These are phyloP conservation scores for Allophyes oxyacanthae DNA, from an alignment of 2,888 invertebrate genomes.

Conservation along the genomic window DNA sequence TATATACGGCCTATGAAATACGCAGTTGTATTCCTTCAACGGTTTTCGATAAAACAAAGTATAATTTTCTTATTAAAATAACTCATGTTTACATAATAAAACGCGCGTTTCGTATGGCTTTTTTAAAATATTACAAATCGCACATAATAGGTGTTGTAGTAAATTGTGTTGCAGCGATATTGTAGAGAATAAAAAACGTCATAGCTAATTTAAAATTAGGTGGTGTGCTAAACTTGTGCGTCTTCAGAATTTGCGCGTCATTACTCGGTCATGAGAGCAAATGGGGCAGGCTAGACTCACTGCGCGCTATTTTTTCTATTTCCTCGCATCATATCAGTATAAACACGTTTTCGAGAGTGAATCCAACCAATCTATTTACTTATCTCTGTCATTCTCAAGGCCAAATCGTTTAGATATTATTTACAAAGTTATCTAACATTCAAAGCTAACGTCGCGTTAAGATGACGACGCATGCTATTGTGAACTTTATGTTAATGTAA, in stretches of 20 bases:
- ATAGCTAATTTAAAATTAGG: slow-evolving; percentile 19
- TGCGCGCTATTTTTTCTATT: slow-evolving; percentile 37
- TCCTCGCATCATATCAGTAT: slow-evolving; percentile 21
- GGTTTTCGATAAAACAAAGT: slow-evolving; percentile 8
- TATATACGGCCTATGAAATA: slow-evolving; percentile 11
- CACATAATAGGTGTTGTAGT: slow-evolving; percentile 17
- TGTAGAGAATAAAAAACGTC: slow-evolving; percentile 24
- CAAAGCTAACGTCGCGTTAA: slow-evolving; percentile 41
- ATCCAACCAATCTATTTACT: slow-evolving; percentile 61
- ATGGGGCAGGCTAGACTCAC: slow-evolving; percentile 13
- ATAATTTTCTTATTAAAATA: slow-evolving; percentile 19
- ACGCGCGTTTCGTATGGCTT: slow-evolving; percentile 6
- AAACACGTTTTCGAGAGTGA: slow-evolving; percentile 42
- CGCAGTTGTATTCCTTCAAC: slow-evolving; percentile 8
- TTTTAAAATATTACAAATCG: slow-evolving; percentile 24
- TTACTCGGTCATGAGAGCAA: slow-evolving; percentile 37
- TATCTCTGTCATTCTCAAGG: slow-evolving; percentile 71
- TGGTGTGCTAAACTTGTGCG: slow-evolving; percentile 19
- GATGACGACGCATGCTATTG: slow-evolving; percentile 19
- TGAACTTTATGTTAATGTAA: slow-evolving; percentile 34
- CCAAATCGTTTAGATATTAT: slow-evolving; percentile 72
- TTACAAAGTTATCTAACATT: slow-evolving; percentile 67
- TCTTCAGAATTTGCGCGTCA: slow-evolving; percentile 40
- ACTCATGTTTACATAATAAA: slow-evolving; percentile 30
- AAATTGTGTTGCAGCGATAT: slow-evolving; percentile 8